Base-by-base conservation (phyloP, 2,888 invertebrate species). In the Emmelina monodactyla region DNA sequence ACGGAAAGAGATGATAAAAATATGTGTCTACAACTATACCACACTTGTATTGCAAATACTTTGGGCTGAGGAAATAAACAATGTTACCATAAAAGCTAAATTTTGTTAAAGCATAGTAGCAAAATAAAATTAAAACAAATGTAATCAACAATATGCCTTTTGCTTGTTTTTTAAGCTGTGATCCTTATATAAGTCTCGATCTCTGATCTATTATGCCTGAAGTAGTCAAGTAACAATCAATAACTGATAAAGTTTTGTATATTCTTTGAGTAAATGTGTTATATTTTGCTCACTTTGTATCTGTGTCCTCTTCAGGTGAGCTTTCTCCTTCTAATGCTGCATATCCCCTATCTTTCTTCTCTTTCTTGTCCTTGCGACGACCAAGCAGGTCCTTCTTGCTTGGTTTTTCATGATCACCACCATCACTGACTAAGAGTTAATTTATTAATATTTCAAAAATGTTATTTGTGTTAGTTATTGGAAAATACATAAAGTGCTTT, bases 281-380 rank as follows among this genome's bases (percentile, higher is more conserved):
- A 19, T 5, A 5, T 19, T 19, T 37, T 34, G 44, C 65, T 70
- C 69, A 91, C 91, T 89, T 91, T 3, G 88, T 87, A 69, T 92
- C 92, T 28, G 87, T 82, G 52, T 91, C 92, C 53, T 93, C 93
- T 59, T 94, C 94, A 3, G 91, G 92, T 1, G 95, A 95, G 57
- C 95, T 94, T 67, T 94, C 94, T 28, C 94, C 95, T 68, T 92
- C 95, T 49, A 96, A 81, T 14, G 94, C 92, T 32, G 93, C 93
- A 83, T 96, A 96, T 2, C 95, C 94, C 50, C 91, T 83, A 55
- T 94, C 93, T 64, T 78, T 78, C 55, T 92, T 91, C 29, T 90
- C 92, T 61, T 92, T 93, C 50, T 90, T 91, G 37, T 94, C 93
- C 57, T 92, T 93, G 1, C 88, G 82, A 43, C 91, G 85, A 1